Base-by-base conservation (phyloP, 1,140 invertebrate genomes). In the Rhopalosiphum padi region DNA sequence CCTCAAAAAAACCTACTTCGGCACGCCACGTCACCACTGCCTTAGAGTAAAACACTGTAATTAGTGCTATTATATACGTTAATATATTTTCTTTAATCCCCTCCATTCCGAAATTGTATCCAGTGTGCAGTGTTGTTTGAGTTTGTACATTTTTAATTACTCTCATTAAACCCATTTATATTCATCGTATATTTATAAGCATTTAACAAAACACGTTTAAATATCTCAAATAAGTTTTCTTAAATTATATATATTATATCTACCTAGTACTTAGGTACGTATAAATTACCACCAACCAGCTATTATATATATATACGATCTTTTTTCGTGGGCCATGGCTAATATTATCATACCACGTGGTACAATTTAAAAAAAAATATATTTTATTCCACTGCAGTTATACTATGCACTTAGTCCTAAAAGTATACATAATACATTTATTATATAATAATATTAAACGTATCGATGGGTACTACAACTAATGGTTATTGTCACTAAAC, bases 41-140 rank as follows among this genome's bases (percentile, higher is more conserved):
- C 60, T 77, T 77, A 77, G 60, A 77, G 60, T 77, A 77, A n/a
- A n/a, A 77, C 60, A 77, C 18, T 77, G 60, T 77, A 77, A 77
- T 77, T 77, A n/a, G 60, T 77, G 60, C 21, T n/a, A 77, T 77
- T 77, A 77, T 68, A 6, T n/a, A 77, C 48, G 11, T 77, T 77
- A n/a, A n/a, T 77, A 77, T n/a, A 77, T 77, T 77, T 21, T 77
- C 30, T 18, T n/a, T 15, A 18, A 60, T 77, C n/a, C 60, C 60
- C 30, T n/a, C 60, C 15, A 77, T 77, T 51, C 18, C 15, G 48
- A 51, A 51, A 51, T 18, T 68, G 18, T 30, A 22, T 77, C 30
- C 15, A 77, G 60, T 77, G 15, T n/a, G 15, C 30, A 30, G 55
- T 4, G 55, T 68, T 30, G 55, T 77, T 77, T 77, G 15, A 77